Evolutionary conservation across 2,797 vertebrate genomes (phyloP).

Genomic region (Ctenosaura bakeri): DNA sequence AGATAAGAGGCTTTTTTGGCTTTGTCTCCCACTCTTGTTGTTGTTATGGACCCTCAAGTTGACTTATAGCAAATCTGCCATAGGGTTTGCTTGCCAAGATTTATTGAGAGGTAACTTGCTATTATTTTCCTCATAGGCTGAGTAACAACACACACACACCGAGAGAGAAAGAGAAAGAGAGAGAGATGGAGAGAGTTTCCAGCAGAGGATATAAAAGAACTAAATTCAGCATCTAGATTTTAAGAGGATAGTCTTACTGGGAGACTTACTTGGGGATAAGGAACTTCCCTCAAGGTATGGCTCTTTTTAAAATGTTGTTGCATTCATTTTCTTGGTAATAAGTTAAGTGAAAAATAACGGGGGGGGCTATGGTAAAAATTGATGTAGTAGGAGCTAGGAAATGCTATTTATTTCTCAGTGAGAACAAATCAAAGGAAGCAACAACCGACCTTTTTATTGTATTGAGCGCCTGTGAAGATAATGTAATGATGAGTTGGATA

Average conservation of each 20-base stretch:
- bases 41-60: neutral
- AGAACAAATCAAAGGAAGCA: constrained; percentile 23
- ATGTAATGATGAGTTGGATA: constrained; percentile 11
- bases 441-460: constrained; percentile 15
- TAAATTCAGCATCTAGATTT: neutral
- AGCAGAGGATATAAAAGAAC: neutral
- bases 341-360: constrained; percentile 26
- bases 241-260: neutral
- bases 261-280: neutral
- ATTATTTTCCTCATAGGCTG: no score
- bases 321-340: constrained; percentile 8
- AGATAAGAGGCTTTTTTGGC: neutral
- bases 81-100: no score
- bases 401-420: neutral
- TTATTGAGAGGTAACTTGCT: no score
- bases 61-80: no score
- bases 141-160: no score
- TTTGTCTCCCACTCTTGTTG: neutral
- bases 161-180: no score
- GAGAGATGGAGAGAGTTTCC: no score
- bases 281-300: neutral
- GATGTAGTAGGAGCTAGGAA: constrained; percentile 7
- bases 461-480: neutral
- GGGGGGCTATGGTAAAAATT: neutral
- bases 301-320: neutral